Base-by-base conservation (phyloP, 1,140 invertebrate species). In the Drosophila repleta region DNA sequence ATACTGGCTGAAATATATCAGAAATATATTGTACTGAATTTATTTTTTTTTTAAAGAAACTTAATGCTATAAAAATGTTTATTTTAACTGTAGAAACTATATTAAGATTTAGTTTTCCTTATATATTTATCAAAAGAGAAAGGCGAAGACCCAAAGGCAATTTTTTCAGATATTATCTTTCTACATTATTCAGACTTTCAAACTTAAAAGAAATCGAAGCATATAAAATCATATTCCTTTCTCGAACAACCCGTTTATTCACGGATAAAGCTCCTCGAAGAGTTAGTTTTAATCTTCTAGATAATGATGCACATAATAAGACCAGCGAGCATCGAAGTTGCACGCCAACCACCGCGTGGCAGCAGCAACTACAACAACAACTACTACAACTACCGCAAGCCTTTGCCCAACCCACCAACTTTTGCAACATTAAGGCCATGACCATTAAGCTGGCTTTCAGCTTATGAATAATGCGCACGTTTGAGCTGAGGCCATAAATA, bases 401-500 rank as follows among this genome's bases (percentile, higher is more conserved):
- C 52, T 21, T 43, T 15, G 13, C 45, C 18, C 46, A 46, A 46
- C 55, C 46, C 52, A 49, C 18, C 45, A 48, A 20, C 39, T 43
- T 43, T 43, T 32, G 35, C 66, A 37, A 11, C 45, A 45, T 37
- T 35, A 35, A 29, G 43, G 48, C 43, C 37, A 46, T 62, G 55
- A 26, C 61, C 82, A 85, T 85, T 85, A 85, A 85, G 83, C 75
- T 70, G 74, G 41, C 79, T 58, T 76, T 64, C 71, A 67, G 82
- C 82, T 88, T 87, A 87, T 87, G 82, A 87, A 87, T 87, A 87
- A 87, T 87, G 82, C 74, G 83, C 79, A 87, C 82, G 82, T 88
- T 87, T 87, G 79, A 76, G 76, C 79, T 45, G 39, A 10, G 43
- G 79, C 79, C 79, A 87, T 87, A 87, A 87, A 87, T 87, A 87